Base-by-base conservation (phyloP, 1,140 invertebrate genomes). In the Antheraea pernyi region DNA sequence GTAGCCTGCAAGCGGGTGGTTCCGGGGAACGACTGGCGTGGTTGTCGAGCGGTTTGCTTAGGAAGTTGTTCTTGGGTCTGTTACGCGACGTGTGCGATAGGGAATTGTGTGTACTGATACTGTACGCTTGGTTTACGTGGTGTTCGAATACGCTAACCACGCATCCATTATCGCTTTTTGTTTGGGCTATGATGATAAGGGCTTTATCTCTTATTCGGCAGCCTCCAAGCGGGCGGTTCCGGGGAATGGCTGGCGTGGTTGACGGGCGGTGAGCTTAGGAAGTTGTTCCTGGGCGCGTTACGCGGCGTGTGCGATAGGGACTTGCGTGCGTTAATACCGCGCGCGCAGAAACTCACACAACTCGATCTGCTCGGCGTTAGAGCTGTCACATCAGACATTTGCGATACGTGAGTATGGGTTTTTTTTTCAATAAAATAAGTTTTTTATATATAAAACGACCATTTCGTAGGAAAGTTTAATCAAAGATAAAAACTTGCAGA, bases 341-440 rank as follows among this genome's bases (percentile, higher is more conserved):
- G 94, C 11, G 96, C 95, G 75, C 93, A 93, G 36, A 87, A 93
- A 39, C 85, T 97, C 16, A 94, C 96, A 78, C 97, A 98, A 84
- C 88, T 98, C 3, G 97, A 98, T 88, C 91, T 98, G 37, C 93
- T 98, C 36, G 97, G 97, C 0, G 95, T 96, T 13, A 89, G 95
- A 67, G 95, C 95, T 71, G 94, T 98, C 22, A 95, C 96, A 4
- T 91, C 94, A 2, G 95, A 96, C 66, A 94, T 96, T 72, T 96
- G 95, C 84, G 91, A 94, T 58, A 88, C 93, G 91, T 94, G 90
- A 83, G 93, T 96, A 65, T 74, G 13, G 9, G 11, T 16, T 30
- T 30, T 4, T n/a, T 30, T 30, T 30, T 30, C 22, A 30, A 30
- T 30, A 30, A 4, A 30, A 4, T 30, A 30, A 30, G 22, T n/a